Percentiles rank a stretch among this genome's conserved stretches.
Evolutionary conservation across 1,140 invertebrate genomes (phyloP).

Genomic region (Hycleus cichorii): DNA sequence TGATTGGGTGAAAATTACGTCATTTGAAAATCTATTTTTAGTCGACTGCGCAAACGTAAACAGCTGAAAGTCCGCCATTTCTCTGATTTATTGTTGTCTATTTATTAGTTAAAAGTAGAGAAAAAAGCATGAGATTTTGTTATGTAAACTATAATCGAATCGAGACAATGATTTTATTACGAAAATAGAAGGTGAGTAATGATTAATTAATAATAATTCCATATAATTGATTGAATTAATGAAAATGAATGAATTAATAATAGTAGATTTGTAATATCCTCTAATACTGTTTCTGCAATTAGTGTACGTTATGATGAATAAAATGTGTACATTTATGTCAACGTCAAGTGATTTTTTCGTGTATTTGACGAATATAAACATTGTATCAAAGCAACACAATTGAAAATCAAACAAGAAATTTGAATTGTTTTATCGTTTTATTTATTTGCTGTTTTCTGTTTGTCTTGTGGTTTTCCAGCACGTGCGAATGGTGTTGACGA

Average conservation of each 20-base stretch:
- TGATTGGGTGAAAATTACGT: constrained; percentile 35
- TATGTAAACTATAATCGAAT: constrained; percentile 21
- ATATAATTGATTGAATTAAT: too few species aligned
- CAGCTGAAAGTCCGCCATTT: constrained; percentile 36
- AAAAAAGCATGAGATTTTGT: constrained; percentile 20
- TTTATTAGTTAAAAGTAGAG: constrained; percentile 7
- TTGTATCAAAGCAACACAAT: not conserved
- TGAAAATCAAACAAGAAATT: constrained; percentile 1
- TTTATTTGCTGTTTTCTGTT: too few species aligned
- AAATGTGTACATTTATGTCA: too few species aligned
- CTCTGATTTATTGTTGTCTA: constrained; percentile 36
- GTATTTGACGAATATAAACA: constrained; percentile 5
- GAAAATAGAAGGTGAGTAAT: too few species aligned
- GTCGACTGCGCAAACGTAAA: constrained; percentile 33
- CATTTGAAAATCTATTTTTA: constrained; percentile 36
- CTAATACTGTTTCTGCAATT: too few species aligned
- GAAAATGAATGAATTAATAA: too few species aligned
- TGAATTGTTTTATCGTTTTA: not conserved
- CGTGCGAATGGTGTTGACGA: constrained; percentile 7
- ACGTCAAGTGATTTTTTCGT: not conserved
- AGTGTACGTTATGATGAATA: too few species aligned
- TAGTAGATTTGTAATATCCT: too few species aligned
- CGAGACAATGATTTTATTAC: constrained; percentile 4
- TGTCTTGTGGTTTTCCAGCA: not conserved
- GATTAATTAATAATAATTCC: too few species aligned